A percentile compares a stretch with the other conserved stretches of the same genome.
phyloP scores from a whole-genome alignment of 1,140 invertebrate genomes.

The Bombus confusus region DNA sequence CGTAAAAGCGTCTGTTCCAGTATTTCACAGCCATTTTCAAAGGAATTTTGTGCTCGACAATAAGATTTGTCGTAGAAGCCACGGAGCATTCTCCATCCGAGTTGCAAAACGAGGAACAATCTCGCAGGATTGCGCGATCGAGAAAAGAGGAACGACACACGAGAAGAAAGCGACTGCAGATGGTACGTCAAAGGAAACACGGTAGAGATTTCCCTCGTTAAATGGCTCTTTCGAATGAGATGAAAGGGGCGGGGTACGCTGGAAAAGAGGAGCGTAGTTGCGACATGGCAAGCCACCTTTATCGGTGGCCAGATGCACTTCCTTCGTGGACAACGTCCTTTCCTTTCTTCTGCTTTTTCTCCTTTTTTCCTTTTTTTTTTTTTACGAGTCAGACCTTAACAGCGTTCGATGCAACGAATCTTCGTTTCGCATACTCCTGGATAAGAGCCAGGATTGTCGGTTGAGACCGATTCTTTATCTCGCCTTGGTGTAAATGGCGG shows the following conservation, averaged over 20 bases:
- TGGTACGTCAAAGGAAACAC: conserved; percentile 53
- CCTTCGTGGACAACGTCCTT: conserved; percentile 23
- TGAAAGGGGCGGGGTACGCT: conserved; percentile 16
- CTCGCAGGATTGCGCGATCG: conserved; percentile 8
- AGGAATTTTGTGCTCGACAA: conserved; percentile 8
- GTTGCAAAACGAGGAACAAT: not conserved
- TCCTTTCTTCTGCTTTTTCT: not conserved
- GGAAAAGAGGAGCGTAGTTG: conserved; percentile 54
- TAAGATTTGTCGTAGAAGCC: not conserved
- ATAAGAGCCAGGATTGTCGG: conserved; percentile 50
- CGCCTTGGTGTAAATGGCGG: not conserved
- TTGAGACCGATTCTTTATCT: conserved; percentile 54
- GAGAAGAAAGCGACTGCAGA: not conserved
- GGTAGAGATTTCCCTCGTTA: conserved; percentile 57
- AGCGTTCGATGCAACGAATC: conserved; percentile 29
- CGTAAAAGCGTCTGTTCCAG: not conserved
- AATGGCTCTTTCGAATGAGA: conserved; percentile 55
- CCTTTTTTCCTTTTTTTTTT: conserved; percentile 37
- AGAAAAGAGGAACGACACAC: not conserved
- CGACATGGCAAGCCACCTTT: conserved; percentile 52
- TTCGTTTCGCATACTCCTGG: conserved; percentile 30
- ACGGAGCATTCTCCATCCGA: not conserved
- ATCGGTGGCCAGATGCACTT: conserved; percentile 59
- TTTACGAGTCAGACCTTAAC: conserved; percentile 39
- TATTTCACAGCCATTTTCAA: no score